Percentiles rank a stretch among this genome's conserved stretches.
Evolutionary conservation across 2,888 invertebrate genomes (phyloP).

Genomic region (Volucella zonaria): DNA sequence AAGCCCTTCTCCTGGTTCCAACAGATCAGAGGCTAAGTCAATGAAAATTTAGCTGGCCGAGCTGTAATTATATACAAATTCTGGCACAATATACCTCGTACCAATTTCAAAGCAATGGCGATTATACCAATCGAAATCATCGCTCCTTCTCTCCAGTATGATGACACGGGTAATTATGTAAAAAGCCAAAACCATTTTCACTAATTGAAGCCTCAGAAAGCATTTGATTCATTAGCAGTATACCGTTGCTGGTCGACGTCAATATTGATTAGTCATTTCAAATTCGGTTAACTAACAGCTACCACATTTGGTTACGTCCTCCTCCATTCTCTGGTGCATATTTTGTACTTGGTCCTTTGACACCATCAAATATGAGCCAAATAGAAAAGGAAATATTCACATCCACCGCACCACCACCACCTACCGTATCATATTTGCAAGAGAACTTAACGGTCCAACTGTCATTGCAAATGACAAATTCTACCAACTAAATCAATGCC

Average conservation of each 20-base stretch:
- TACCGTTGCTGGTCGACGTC: conserved; percentile 32
- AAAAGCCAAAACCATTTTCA: conserved; percentile 55
- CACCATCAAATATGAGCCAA: conserved; percentile 43
- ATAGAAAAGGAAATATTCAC: conserved; percentile 50
- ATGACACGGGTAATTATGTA: no score
- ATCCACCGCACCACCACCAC: conserved; percentile 28
- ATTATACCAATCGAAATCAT: no score
- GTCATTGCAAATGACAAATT: background rate
- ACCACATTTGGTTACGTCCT: conserved; percentile 51
- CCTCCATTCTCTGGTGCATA: conserved; percentile 18
- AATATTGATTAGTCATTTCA: conserved; percentile 60
- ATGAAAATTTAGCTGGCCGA: no score
- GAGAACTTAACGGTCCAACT: background rate
- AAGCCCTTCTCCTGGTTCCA: no score
- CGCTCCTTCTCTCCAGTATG: no score
- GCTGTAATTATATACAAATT: no score
- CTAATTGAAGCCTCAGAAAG: conserved; percentile 70
- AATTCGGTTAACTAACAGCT: background rate
- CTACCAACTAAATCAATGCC: background rate
- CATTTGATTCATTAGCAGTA: conserved; percentile 69
- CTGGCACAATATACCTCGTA: no score
- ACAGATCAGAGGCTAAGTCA: no score
- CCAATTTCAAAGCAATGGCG: no score
- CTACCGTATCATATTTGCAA: conserved; percentile 33
- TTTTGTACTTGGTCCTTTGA: conserved; percentile 51